Percentiles rank a stretch among this genome's conserved stretches.
phyloP scores from a whole-genome alignment of 2,113 vertebrate species.

The Todiramphus saurophagus region DNA sequence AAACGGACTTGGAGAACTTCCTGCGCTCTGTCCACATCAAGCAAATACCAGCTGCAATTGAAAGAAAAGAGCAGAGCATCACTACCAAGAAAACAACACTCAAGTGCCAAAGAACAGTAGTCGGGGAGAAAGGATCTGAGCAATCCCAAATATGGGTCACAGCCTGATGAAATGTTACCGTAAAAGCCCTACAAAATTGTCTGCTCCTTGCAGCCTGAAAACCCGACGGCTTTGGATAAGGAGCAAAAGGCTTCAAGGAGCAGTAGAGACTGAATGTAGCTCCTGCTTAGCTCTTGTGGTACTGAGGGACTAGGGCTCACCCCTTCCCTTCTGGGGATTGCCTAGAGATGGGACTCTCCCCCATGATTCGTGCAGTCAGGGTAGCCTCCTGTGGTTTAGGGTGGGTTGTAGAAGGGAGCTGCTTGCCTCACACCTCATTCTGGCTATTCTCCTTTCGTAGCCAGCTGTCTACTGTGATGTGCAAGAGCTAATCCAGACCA shows the following conservation, averaged over 20 bases:
- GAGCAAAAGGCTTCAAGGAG: neutral
- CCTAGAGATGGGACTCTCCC: neutral
- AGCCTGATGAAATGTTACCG: neutral
- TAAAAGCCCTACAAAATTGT: neutral
- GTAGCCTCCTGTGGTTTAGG: neutral
- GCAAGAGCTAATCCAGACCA: neutral
- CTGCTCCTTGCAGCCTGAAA: neutral
- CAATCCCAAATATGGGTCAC: neutral
- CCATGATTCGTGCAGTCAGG: neutral
- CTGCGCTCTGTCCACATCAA: neutral
- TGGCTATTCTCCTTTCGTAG: neutral
- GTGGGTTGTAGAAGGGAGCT: neutral
- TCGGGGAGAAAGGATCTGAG: neutral
- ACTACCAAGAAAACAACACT: neutral
- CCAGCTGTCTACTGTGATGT: neutral
- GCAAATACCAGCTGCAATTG: neutral
- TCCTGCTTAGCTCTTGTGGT: neutral
- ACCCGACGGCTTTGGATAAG: neutral
- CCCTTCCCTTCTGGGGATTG: neutral
- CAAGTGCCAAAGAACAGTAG: neutral
- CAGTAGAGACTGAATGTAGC: neutral
- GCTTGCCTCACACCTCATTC: neutral
- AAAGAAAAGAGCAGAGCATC: neutral
- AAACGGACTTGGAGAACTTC: neutral
- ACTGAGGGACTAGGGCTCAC: neutral